Percentiles rank a stretch among this genome's conserved stretches.
These are phyloP conservation scores for Neosilurus mollespiculum DNA, from an alignment of 2,797 vertebrate species.

Conservation along the genomic window DNA sequence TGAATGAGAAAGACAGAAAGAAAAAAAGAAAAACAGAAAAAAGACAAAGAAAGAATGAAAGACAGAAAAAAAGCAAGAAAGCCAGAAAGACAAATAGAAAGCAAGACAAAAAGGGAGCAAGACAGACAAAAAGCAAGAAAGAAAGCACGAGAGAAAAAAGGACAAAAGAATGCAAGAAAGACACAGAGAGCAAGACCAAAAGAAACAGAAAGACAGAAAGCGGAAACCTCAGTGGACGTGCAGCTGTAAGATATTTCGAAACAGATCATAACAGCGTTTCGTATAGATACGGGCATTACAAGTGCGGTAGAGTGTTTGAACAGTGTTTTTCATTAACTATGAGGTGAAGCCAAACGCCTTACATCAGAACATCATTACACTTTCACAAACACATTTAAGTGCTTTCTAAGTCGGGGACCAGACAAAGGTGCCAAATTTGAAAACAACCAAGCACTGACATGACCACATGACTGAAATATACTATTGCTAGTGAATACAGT, in stretches of 20 bases:
- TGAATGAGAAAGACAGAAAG: background rate
- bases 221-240: background rate
- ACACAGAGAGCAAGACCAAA: background rate
- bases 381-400: slow-evolving; percentile 11
- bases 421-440: background rate
- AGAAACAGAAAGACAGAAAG: background rate
- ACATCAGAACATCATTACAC: background rate
- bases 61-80: too few relatives aligned
- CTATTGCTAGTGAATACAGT: background rate
- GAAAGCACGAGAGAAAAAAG: background rate
- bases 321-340: background rate
- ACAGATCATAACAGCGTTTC: background rate
- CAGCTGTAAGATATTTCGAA: background rate
- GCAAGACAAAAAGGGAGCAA: background rate
- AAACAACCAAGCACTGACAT: background rate
- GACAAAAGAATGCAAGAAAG: background rate
- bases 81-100: too few relatives aligned
- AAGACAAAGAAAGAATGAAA: background rate
- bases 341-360: background rate
- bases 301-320: background rate
- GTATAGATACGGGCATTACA: background rate
- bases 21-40: background rate
- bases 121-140: background rate
- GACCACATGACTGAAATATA: background rate
- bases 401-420: slow-evolving; percentile 11